Evolutionary conservation across 2,888 invertebrate species (phyloP).

Genomic region (Pseudoips prasinana): DNA sequence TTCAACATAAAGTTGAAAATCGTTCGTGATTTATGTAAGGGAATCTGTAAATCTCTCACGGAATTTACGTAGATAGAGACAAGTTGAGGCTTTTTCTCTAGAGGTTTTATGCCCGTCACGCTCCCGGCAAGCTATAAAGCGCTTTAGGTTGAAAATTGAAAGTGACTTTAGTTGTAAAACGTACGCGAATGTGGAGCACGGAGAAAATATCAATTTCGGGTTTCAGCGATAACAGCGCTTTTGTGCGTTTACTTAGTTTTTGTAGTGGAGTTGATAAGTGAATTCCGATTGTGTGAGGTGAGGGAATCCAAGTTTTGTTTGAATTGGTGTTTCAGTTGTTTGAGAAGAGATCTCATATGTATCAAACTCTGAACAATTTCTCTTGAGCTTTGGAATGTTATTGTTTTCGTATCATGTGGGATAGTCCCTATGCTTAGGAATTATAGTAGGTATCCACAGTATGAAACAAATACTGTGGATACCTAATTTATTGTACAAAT

Average conservation of each 20-base stretch:
- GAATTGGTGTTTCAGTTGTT: not conserved
- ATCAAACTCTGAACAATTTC: too few relatives aligned
- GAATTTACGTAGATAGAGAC: constrained; percentile 52
- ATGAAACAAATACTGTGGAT: too few relatives aligned
- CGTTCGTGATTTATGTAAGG: constrained; percentile 24
- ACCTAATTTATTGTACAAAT: too few relatives aligned
- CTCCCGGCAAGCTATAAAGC: constrained; percentile 63
- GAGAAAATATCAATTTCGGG: constrained; percentile 61
- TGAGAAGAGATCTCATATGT: too few relatives aligned
- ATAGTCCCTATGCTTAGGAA: too few relatives aligned
- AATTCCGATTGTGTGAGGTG: constrained; percentile 18
- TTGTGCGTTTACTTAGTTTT: constrained; percentile 34
- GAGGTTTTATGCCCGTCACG: constrained; percentile 71
- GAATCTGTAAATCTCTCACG: constrained; percentile 46
- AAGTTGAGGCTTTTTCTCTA: constrained; percentile 52
- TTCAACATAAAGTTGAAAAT: constrained; percentile 32
- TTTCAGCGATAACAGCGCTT: constrained; percentile 44
- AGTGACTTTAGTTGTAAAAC: constrained; percentile 76
- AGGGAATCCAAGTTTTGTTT: constrained; percentile 10
- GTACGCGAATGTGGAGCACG: constrained; percentile 55
- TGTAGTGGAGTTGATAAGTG: constrained; percentile 23
- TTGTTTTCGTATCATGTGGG: too few relatives aligned
- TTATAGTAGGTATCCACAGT: too few relatives aligned
- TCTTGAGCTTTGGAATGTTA: too few relatives aligned
- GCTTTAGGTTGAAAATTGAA: constrained; percentile 75